phyloP scores from a whole-genome alignment of 2,888 invertebrate genomes.

The Macrophya alboannulata region DNA sequence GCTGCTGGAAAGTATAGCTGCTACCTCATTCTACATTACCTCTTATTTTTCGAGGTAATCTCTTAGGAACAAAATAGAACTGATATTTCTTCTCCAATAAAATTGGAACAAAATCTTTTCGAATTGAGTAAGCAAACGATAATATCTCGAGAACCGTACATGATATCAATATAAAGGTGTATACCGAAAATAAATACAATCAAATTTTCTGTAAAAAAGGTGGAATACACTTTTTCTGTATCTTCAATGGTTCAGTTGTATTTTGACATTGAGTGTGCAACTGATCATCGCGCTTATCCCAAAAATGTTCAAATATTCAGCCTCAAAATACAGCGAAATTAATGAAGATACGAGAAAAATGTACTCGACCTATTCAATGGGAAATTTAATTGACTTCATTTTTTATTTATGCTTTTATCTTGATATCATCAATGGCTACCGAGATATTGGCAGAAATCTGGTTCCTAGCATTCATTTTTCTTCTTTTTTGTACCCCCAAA shows the following conservation, averaged over 20 bases:
- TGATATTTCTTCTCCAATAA: not conserved
- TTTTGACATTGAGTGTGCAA: not conserved
- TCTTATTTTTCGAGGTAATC: not conserved
- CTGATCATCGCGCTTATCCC: not conserved
- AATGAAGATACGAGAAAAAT: slow-evolving; percentile 1
- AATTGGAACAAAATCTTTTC: not conserved
- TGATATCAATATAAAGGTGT: not conserved
- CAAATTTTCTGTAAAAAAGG: not conserved
- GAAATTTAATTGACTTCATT: slow-evolving; percentile 1
- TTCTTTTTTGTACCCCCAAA: no score
- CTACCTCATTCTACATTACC: not conserved
- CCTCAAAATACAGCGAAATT: not conserved
- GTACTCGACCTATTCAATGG: not conserved
- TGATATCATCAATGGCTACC: not conserved
- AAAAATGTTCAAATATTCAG: not conserved
- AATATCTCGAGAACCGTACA: not conserved
- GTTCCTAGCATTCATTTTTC: not conserved
- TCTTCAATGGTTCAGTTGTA: not conserved
- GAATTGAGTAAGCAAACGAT: not conserved
- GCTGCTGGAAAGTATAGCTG: not conserved
- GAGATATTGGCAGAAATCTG: not conserved
- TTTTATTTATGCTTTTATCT: not conserved
- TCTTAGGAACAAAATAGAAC: not conserved
- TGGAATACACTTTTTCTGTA: not conserved
- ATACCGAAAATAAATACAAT: not conserved